Conservation (phyloP, 2,888 invertebrate genomes). For the Oeneis ivallda region DNA sequence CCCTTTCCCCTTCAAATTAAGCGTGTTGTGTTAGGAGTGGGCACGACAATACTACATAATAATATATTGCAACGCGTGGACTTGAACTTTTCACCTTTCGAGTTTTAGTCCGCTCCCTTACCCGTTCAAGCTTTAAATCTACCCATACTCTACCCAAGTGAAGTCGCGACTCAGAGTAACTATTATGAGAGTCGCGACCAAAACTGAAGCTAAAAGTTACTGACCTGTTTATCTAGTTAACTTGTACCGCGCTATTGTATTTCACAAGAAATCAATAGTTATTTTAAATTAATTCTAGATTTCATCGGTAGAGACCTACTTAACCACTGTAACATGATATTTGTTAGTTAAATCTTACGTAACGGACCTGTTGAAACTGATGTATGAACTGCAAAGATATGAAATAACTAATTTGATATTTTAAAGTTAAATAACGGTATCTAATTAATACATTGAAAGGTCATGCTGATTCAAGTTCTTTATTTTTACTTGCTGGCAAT, state of each 20-base stretch:
- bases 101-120: too few relatives aligned
- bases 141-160: background rate
- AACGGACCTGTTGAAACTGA: slow-evolving; percentile 16
- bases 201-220: slow-evolving; percentile 10
- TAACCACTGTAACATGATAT: slow-evolving; percentile 34
- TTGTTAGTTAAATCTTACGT: slow-evolving; percentile 28
- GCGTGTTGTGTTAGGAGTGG: background rate
- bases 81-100: too few relatives aligned
- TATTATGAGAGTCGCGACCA: background rate
- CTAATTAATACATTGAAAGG: slow-evolving; percentile 10
- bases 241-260: slow-evolving; percentile 29
- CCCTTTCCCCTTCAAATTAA: background rate
- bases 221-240: slow-evolving; percentile 22
- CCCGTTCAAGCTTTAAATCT: too few relatives aligned
- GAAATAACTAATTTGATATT: slow-evolving; percentile 16
- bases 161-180: background rate
- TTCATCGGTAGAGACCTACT: slow-evolving; percentile 37
- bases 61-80: too few relatives aligned
- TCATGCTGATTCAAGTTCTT: background rate
- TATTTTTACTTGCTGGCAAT: slow-evolving; percentile 1
- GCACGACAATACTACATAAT: background rate
- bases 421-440: slow-evolving; percentile 4
- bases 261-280: slow-evolving; percentile 35
- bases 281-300: slow-evolving; percentile 34
- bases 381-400: slow-evolving; percentile 7